Conservation (phyloP, 2,113 vertebrate genomes). For the Peromyscus polionotus region DNA sequence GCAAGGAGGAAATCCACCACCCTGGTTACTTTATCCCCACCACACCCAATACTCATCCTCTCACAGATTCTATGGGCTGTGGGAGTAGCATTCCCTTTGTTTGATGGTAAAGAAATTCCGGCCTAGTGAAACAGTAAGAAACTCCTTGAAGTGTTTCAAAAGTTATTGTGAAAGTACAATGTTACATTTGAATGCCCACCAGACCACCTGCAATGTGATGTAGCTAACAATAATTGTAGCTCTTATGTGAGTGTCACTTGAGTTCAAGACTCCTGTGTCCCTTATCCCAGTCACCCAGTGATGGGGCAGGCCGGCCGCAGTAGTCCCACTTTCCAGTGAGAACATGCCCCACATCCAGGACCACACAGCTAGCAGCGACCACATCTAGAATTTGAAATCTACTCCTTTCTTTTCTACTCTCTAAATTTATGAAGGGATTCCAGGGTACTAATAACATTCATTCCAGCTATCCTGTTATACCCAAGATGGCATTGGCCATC, state of each 20-base stretch:
- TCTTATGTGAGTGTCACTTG: background rate
- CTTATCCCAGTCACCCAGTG: background rate
- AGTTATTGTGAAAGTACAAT: background rate
- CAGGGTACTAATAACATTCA: background rate
- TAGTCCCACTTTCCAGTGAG: background rate
- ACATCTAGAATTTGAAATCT: background rate
- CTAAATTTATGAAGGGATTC: constrained; percentile 4
- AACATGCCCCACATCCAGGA: background rate
- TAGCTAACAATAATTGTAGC: background rate
- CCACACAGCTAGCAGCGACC: background rate
- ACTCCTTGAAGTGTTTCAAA: background rate
- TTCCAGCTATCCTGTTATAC: background rate
- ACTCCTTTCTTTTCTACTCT: background rate
- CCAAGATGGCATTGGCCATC: constrained; percentile 1
- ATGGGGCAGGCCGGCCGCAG: background rate
- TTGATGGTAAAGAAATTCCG: background rate
- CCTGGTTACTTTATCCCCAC: background rate
- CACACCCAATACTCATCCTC: background rate
- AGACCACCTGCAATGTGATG: background rate
- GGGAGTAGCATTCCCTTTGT: background rate
- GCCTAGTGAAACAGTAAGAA: background rate
- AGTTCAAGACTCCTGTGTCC: background rate
- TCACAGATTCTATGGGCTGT: background rate
- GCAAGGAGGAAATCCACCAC: background rate
- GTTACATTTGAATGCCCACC: background rate